Evolutionary conservation across 2,888 invertebrate species (phyloP).

Genomic region (Chrysomela aeneicollis): DNA sequence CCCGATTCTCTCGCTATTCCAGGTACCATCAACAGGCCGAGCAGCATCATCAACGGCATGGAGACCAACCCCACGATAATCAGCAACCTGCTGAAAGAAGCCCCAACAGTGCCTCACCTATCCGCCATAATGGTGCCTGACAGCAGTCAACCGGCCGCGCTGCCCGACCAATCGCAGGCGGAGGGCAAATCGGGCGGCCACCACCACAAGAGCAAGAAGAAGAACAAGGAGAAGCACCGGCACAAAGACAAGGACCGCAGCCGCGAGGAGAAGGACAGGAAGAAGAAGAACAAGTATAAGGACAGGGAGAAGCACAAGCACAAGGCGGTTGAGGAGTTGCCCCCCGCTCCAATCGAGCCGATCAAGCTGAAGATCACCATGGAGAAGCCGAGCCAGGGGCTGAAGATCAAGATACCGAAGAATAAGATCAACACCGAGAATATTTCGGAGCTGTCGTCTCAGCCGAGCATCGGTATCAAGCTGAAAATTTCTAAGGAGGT

Average conservation of each 20-base stretch:
- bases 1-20: not conserved
- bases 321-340: conserved; percentile 45
- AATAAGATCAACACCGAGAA: conserved; percentile 70
- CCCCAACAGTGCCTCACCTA: conserved; percentile 51
- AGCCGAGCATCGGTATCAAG: conserved; percentile 64
- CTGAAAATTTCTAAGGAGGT: conserved; percentile 82
- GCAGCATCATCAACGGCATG: conserved; percentile 68
- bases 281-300: conserved; percentile 80
- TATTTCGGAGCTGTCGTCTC: conserved; percentile 54
- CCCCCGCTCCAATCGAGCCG: conserved; percentile 30
- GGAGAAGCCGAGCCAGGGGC: conserved; percentile 59
- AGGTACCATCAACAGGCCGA: not conserved
- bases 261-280: conserved; percentile 78
- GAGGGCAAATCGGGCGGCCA: conserved; percentile 36
- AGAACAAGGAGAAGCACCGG: conserved; percentile 81
- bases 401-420: conserved; percentile 85
- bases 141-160: conserved; percentile 33
- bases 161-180: conserved; percentile 53
- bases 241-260: conserved; percentile 75
- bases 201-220: conserved; percentile 65
- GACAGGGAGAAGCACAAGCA: conserved; percentile 59
- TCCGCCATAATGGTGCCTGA: conserved; percentile 51
- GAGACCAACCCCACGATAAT: conserved; percentile 78
- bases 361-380: conserved; percentile 12
- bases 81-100: conserved; percentile 74